Evolutionary conservation across 2,888 invertebrate genomes (phyloP).

Genomic region (Habrosyne pyritoides): DNA sequence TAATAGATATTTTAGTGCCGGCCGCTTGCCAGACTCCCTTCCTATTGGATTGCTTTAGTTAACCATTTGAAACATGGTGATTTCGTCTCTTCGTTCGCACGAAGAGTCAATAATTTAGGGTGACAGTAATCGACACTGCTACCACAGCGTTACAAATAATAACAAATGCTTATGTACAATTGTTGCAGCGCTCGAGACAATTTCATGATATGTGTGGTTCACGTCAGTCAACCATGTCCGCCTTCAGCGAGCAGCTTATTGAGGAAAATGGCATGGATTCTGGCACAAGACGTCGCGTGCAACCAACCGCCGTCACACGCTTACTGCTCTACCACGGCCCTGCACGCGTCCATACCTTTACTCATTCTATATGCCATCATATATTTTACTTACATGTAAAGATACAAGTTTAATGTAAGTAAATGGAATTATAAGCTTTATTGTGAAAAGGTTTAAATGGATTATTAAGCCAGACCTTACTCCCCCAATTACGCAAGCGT

Average conservation of each 20-base stretch:
- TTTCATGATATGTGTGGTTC: conserved; percentile 65
- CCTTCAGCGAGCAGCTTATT: conserved; percentile 57
- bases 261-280: conserved; percentile 71
- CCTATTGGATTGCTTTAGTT: no score
- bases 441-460: not conserved
- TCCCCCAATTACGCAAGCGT: no score
- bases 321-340: conserved; percentile 57
- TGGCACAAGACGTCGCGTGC: conserved; percentile 74
- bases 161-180: conserved; percentile 8
- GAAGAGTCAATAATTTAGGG: no score
- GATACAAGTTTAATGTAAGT: not conserved
- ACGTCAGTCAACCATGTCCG: conserved; percentile 64
- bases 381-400: conserved; percentile 49
- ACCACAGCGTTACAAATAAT: not conserved
- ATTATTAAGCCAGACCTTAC: no score
- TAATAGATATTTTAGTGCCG: no score
- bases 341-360: conserved; percentile 47
- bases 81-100: no score
- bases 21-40: no score
- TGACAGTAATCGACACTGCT: no score
- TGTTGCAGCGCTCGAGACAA: conserved; percentile 65
- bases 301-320: conserved; percentile 54
- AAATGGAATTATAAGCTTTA: not conserved
- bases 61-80: no score
- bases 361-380: conserved; percentile 57